Base-by-base conservation (phyloP, 2,797 vertebrate species). In the Gymnothorax javanicus region DNA sequence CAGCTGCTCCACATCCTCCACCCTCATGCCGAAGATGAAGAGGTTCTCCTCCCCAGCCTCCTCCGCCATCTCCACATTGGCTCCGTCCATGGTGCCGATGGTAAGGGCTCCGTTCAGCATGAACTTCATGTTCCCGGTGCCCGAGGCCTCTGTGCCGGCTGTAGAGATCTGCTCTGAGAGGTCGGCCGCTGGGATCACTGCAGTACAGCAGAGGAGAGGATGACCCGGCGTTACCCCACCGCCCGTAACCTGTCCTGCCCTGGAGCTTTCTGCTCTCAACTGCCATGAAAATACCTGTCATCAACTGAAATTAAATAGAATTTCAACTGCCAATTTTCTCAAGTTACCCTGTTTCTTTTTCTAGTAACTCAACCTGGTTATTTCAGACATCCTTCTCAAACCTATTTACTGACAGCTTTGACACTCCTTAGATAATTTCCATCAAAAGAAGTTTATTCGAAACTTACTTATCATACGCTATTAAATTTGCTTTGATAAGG, bases 81-180 rank as follows among this genome's bases (percentile, higher is more conserved):
- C 97, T 0, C 97, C 97, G 0, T 97, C 97, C 97, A 97, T 97
- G 82, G 97, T 97, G 17, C 97, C 97, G 0, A 98, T 97, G 89
- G 97, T 97, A 81, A 98, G 96, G 4, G 97, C 97, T 5, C 97
- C 97, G 0, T 97, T 98, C 91, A 98, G 92, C 97, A 97, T 97
- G 91, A 98, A 97, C 92, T 97, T 97, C 97, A 98, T 97, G 93
- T 97, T 98, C 60, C 97, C 97, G 0, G 96, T 98, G 27, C 97
- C 97, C 0, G 97, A 98, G 82, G 97, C 97, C 90, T 98, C 97
- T 0, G 97, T 97, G 83, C 97, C 97, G 0, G 97, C 97, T 0
- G 97, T 97, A 91, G 97, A 97, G 94, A 98, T 97, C 94, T 98
- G 97, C 94, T 97, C 95, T 0, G 97, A 98, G n/a, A 97, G 93